These are phyloP conservation scores for Papilio elwesi DNA, from an alignment of 2,888 invertebrate species.

Conservation along the genomic window DNA sequence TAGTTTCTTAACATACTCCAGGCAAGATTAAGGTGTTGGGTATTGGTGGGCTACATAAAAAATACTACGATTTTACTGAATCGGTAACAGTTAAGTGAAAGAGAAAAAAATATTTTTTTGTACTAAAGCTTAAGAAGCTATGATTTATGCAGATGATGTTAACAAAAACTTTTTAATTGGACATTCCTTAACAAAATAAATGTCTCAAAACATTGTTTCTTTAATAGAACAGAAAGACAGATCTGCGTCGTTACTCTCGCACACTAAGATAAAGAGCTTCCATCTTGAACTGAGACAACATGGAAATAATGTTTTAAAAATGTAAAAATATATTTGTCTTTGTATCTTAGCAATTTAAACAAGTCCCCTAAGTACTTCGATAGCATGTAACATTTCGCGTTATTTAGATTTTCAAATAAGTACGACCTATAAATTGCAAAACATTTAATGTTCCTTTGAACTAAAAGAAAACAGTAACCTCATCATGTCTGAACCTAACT, in stretches of 20 bases:
- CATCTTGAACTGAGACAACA: conserved; percentile 10
- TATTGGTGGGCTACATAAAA: no score
- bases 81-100: no score
- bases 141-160: neutral
- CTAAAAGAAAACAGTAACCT: neutral
- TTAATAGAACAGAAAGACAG: conserved; percentile 8
- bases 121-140: no score
- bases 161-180: neutral
- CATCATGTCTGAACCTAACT: conserved; percentile 8
- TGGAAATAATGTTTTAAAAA: conserved; percentile 19
- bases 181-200: neutral
- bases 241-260: conserved; percentile 1
- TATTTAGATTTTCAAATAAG: neutral
- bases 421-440: neutral
- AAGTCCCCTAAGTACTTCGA: conserved; percentile 18
- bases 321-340: conserved; percentile 11
- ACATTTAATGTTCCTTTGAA: neutral
- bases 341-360: conserved; percentile 28
- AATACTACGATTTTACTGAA: no score
- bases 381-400: neutral
- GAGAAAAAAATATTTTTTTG: no score
- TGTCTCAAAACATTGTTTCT: conserved; percentile 1
- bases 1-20: no score
- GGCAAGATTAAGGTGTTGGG: no score
- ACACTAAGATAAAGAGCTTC: conserved; percentile 15